Conservation (phyloP, 2,888 invertebrate species). For the Craniophora ligustri region DNA sequence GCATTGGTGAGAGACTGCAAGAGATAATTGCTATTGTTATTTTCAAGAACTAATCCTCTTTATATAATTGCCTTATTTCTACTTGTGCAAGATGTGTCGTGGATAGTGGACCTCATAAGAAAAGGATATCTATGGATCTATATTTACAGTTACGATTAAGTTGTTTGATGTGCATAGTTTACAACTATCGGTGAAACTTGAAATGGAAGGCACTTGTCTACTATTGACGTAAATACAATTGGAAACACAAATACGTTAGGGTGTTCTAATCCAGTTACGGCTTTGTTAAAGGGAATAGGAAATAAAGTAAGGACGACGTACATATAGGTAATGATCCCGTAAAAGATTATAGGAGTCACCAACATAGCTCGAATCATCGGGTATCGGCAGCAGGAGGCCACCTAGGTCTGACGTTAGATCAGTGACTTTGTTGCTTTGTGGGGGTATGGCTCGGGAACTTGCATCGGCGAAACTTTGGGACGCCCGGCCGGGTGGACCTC, state of each 20-base stretch:
- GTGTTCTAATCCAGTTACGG: no score
- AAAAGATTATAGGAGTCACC: conserved; percentile 27
- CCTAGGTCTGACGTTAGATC: background rate
- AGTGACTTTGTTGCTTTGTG: background rate
- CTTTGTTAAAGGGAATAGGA: background rate
- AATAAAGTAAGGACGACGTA: conserved; percentile 18
- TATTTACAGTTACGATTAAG: no score
- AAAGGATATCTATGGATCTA: no score
- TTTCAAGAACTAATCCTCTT: background rate
- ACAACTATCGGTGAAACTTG: no score
- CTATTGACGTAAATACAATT: no score
- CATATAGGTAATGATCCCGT: conserved; percentile 9
- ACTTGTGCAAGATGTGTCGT: no score
- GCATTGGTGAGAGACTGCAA: conserved; percentile 58
- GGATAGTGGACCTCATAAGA: no score
- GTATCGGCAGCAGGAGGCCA: background rate
- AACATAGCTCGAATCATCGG: conserved; percentile 33
- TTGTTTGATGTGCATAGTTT: no score
- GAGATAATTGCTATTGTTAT: conserved; percentile 1
- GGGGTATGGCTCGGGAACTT: background rate
- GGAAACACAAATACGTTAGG: no score
- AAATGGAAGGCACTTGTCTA: no score
- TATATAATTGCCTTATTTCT: no score
- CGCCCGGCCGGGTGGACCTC: conserved; percentile 9
- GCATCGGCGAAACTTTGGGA: background rate